These are phyloP conservation scores for Ammospiza nelsoni DNA, from an alignment of 2,113 vertebrate species.

Conservation along the genomic window DNA sequence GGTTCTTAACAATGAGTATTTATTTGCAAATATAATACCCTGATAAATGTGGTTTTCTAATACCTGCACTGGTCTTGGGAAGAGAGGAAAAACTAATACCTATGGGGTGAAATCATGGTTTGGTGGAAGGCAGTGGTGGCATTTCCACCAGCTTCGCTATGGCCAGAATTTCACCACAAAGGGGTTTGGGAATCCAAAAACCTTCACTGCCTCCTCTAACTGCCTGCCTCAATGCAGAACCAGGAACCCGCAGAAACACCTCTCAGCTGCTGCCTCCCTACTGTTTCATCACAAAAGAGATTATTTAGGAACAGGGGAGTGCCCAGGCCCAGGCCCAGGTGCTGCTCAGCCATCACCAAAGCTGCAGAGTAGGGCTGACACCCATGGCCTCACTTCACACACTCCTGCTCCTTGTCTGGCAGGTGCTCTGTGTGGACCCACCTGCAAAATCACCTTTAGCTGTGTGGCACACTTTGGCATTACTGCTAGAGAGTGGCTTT, in stretches of 20 bases:
- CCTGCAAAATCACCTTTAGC: not conserved
- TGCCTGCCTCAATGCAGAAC: accelerated
- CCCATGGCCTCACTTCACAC: not conserved
- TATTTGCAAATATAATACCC: not conserved
- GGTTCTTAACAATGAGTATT: not conserved
- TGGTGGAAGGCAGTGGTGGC: not conserved
- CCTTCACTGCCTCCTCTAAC: not conserved
- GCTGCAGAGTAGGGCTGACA: not conserved
- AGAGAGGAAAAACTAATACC: not conserved
- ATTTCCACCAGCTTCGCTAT: accelerated
- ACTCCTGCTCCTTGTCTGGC: not conserved
- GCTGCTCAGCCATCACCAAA: not conserved
- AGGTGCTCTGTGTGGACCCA: not conserved
- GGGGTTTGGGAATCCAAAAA: not conserved
- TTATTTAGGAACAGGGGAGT: not conserved
- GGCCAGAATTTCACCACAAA: not conserved
- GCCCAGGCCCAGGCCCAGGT: not conserved
- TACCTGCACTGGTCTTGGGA: not conserved
- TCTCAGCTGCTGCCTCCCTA: not conserved
- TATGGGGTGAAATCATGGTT: slow-evolving; percentile 17
- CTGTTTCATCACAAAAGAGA: not conserved
- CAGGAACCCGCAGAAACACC: not conserved
- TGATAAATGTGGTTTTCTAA: slow-evolving; percentile 8
- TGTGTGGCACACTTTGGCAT: accelerated
- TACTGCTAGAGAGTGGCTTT: not conserved